These are phyloP conservation scores for Aeoliscus strigatus DNA, from an alignment of 2,797 vertebrate genomes.

Conservation along the genomic window DNA sequence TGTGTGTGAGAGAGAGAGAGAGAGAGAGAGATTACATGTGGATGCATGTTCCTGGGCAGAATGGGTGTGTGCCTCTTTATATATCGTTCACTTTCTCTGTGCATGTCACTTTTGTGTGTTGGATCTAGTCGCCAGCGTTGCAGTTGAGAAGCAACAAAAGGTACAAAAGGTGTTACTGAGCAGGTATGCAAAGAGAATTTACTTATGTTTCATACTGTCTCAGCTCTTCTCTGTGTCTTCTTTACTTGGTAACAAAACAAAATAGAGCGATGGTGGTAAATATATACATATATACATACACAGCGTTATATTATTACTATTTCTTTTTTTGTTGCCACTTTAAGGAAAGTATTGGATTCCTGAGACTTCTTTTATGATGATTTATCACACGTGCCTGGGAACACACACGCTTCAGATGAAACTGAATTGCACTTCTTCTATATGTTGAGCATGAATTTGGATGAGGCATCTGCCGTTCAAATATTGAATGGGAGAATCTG, in stretches of 20 bases:
- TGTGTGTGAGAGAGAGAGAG: slow-evolving; percentile 7
- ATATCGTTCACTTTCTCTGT: slow-evolving; percentile 13
- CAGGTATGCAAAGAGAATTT: slow-evolving; percentile 25
- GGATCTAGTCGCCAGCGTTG: slow-evolving; percentile 8
- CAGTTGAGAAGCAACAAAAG: slow-evolving; percentile 37
- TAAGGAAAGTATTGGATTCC: background rate
- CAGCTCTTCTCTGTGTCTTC: no score
- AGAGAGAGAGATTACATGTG: no score
- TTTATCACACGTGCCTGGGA: background rate
- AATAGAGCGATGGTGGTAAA: no score
- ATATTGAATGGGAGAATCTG: slow-evolving; percentile 19
- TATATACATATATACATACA: no score
- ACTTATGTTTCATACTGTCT: background rate
- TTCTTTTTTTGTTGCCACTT: slow-evolving; percentile 3
- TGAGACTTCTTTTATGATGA: background rate
- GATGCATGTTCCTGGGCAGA: slow-evolving; percentile 36
- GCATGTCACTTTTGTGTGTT: slow-evolving; percentile 21
- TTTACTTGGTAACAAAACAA: no score
- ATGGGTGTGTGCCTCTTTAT: slow-evolving; percentile 31
- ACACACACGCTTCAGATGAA: slow-evolving; percentile 19
- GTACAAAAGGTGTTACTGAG: slow-evolving; percentile 21
- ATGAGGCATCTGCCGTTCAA: slow-evolving; percentile 26
- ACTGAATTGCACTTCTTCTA: slow-evolving; percentile 15
- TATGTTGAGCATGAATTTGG: no score
- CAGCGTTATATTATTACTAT: no score